These are phyloP conservation scores for Brotula barbata DNA, from an alignment of 2,797 vertebrate species.

Conservation along the genomic window DNA sequence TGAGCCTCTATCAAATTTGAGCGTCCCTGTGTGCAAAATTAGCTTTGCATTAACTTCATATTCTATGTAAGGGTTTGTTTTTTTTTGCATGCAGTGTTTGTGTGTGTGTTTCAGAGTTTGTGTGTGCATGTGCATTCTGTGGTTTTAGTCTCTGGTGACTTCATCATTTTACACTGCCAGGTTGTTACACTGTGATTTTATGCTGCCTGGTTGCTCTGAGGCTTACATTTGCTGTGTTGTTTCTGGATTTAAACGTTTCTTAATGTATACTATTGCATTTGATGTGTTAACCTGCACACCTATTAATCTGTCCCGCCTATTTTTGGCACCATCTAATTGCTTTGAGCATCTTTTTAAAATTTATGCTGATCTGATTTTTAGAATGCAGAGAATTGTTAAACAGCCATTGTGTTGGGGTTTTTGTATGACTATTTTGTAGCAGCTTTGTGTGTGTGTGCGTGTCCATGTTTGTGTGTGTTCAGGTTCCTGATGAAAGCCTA, in stretches of 20 bases:
- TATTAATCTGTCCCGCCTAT: constrained; percentile 33
- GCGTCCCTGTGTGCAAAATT: constrained; percentile 40
- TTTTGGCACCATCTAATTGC: constrained; percentile 26
- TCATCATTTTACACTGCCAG: constrained; percentile 67
- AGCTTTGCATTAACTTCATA: constrained; percentile 55
- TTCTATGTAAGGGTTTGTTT: constrained; percentile 31
- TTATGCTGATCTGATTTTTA: constrained; percentile 52
- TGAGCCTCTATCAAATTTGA: constrained; percentile 44
- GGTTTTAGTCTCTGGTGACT: constrained; percentile 64
- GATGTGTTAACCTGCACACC: constrained; percentile 43
- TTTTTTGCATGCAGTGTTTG: constrained; percentile 30
- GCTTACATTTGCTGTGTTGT: constrained; percentile 53
- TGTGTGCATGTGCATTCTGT: constrained; percentile 46
- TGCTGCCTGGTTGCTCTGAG: constrained; percentile 35
- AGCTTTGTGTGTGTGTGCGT: constrained; percentile 57
- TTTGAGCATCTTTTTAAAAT: constrained; percentile 52
- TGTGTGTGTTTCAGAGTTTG: constrained; percentile 2
- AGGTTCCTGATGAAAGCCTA: constrained; percentile 81
- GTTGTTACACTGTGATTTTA: constrained; percentile 56
- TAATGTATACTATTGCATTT: constrained; percentile 21
- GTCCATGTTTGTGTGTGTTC: constrained; percentile 51
- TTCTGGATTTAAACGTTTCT: constrained; percentile 53
- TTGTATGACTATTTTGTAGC: constrained; percentile 51
- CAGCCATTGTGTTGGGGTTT: constrained; percentile 47
- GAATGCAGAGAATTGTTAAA: constrained; percentile 52